Conservation (phyloP, 2,888 invertebrate species). For the Anthrax anthrax region DNA sequence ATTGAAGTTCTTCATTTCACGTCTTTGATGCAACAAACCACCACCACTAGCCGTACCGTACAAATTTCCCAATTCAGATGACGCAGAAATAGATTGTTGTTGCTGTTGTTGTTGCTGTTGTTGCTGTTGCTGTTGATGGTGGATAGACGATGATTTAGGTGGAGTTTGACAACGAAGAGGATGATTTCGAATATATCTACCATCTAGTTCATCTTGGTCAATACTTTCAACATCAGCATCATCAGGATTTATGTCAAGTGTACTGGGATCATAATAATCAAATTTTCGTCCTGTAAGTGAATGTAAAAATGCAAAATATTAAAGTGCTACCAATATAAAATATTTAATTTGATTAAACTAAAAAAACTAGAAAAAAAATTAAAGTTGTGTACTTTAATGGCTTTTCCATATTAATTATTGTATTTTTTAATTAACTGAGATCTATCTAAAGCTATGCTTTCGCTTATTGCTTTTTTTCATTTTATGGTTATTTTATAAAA, state of each 20-base stretch:
- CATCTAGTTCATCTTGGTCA: background rate
- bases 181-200: background rate
- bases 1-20: slow-evolving; percentile 7
- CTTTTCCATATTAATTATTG: no score
- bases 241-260: slow-evolving; percentile 11
- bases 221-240: background rate
- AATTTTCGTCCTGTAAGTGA: slow-evolving; percentile 25
- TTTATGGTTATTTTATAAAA: no score
- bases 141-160: background rate
- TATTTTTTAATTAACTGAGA: no score
- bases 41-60: background rate
- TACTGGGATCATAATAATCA: slow-evolving; percentile 31
- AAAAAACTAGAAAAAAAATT: no score
- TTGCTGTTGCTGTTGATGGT: background rate
- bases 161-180: background rate
- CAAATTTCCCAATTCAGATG: background rate
- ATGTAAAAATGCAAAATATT: no score
- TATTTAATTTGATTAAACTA: no score
- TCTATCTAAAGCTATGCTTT: no score
- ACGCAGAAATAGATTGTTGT: background rate
- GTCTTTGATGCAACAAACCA: slow-evolving; percentile 3
- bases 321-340: no score
- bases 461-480: no score
- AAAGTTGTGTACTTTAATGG: no score
- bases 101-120: background rate